phyloP scores from a whole-genome alignment of 2,113 vertebrate genomes.

The Anolis sagrei region DNA sequence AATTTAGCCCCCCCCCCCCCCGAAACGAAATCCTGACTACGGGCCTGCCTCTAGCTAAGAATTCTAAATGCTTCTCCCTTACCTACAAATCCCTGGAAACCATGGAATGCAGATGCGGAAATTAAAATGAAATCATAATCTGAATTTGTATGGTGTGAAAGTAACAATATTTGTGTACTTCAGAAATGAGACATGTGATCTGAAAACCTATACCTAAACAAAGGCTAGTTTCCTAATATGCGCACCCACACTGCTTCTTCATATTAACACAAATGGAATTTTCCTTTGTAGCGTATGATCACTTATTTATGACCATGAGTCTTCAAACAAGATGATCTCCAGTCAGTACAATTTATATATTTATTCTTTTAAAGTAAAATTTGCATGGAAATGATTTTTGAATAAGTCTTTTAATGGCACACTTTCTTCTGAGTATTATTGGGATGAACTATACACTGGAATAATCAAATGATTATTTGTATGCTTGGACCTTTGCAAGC shows the following conservation, averaged over 20 bases:
- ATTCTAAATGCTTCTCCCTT: no score
- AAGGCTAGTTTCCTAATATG: slow-evolving; percentile 6
- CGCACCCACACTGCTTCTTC: slow-evolving; percentile 34
- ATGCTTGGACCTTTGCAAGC: slow-evolving; percentile 30
- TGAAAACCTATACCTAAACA: slow-evolving; percentile 38
- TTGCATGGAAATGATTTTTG: slow-evolving; percentile 72
- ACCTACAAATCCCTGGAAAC: no score
- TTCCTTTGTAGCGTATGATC: slow-evolving; percentile 44
- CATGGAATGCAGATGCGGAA: no score
- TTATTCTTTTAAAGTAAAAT: slow-evolving; percentile 59
- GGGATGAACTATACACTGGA: slow-evolving; percentile 65
- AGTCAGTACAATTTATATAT: slow-evolving; percentile 27
- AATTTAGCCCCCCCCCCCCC: no score
- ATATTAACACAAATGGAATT: slow-evolving; percentile 54
- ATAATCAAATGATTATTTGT: slow-evolving; percentile 71
- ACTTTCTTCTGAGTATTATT: slow-evolving; percentile 44
- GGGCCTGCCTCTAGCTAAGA: no score
- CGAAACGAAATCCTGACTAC: no score
- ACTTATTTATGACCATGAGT: slow-evolving; percentile 58
- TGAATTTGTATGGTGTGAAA: no score
- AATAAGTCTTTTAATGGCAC: slow-evolving; percentile 64
- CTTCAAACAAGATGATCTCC: slow-evolving; percentile 58
- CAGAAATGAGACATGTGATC: slow-evolving; percentile 29
- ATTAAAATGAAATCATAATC: no score
- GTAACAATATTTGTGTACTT: slow-evolving; percentile 31